Conservation (phyloP, 2,113 vertebrate genomes). For the Thymallus thymallus region DNA sequence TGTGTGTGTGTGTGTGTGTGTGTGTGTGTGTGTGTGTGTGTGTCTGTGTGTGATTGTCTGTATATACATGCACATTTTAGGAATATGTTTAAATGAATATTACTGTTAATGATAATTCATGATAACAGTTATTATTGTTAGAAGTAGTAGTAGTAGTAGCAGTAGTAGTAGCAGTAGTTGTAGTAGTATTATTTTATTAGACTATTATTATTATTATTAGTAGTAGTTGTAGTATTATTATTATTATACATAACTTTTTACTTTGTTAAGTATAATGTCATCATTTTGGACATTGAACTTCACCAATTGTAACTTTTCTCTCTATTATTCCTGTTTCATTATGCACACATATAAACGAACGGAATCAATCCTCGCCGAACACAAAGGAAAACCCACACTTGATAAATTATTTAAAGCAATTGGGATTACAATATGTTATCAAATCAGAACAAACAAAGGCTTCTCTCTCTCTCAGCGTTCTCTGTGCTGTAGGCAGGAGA, state of each 20-base stretch:
- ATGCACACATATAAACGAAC: constrained; percentile 36
- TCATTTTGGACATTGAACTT: constrained; percentile 18
- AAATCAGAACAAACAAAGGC: constrained; percentile 37
- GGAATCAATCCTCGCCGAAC: constrained; percentile 41
- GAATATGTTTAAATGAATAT: constrained; percentile 6
- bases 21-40: constrained; percentile 4
- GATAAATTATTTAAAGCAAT: constrained; percentile 70
- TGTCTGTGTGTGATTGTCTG: background rate
- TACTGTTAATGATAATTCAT: too few relatives aligned
- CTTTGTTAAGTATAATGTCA: background rate
- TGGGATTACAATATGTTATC: constrained; percentile 53
- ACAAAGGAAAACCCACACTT: constrained; percentile 58
- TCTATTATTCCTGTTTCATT: constrained; percentile 33
- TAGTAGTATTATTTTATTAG: background rate
- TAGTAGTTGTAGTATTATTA: background rate
- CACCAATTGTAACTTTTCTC: background rate
- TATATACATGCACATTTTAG: background rate
- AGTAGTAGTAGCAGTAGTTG: too few relatives aligned
- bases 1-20: background rate
- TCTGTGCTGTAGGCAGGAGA: constrained; percentile 37
- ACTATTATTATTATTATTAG: constrained; percentile 19
- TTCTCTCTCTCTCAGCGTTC: background rate
- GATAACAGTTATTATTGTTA: background rate
- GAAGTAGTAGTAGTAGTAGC: too few relatives aligned
- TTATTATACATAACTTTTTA: background rate